Evolutionary conservation across 2,113 vertebrate genomes (phyloP).

Genomic region (Porphyrio hochstetteri): DNA sequence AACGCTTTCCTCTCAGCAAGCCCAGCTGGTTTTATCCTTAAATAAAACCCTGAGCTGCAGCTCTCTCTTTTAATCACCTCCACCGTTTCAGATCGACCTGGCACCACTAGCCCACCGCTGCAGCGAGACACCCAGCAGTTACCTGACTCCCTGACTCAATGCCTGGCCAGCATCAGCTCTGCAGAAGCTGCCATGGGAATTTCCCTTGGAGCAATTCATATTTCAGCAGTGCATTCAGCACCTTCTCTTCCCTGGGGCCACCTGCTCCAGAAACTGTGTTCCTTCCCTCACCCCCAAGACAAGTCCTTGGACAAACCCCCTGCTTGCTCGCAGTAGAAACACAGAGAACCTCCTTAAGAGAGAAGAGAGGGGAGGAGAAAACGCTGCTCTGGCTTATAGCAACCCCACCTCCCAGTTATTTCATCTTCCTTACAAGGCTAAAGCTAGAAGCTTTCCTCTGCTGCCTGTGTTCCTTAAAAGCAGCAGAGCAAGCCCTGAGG

Average conservation of each 20-base stretch:
- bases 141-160: too few species aligned
- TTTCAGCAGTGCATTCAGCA: rapidly evolving
- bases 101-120: rapidly evolving
- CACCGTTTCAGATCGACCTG: rapidly evolving
- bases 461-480: not conserved
- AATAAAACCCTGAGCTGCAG: not conserved
- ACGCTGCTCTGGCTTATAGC: not conserved
- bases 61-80: not conserved
- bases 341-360: slow-evolving; percentile 62
- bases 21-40: not conserved
- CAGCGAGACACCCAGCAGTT: too few species aligned
- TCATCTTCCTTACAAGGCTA: slow-evolving; percentile 74
- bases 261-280: not conserved
- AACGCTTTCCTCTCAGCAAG: not conserved
- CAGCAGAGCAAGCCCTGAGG: not conserved
- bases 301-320: not conserved
- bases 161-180: not conserved
- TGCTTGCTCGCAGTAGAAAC: not conserved
- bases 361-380: slow-evolving; percentile 40
- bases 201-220: not conserved
- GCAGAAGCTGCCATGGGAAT: not conserved
- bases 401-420: slow-evolving; percentile 61
- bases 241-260: rapidly evolving
- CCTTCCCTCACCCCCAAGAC: not conserved
- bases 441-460: slow-evolving; percentile 20